Evolutionary conservation across 2,797 vertebrate species (phyloP), one percentile per base, ranked within the genome.

Genomic region (Danionella dracula): DNA sequence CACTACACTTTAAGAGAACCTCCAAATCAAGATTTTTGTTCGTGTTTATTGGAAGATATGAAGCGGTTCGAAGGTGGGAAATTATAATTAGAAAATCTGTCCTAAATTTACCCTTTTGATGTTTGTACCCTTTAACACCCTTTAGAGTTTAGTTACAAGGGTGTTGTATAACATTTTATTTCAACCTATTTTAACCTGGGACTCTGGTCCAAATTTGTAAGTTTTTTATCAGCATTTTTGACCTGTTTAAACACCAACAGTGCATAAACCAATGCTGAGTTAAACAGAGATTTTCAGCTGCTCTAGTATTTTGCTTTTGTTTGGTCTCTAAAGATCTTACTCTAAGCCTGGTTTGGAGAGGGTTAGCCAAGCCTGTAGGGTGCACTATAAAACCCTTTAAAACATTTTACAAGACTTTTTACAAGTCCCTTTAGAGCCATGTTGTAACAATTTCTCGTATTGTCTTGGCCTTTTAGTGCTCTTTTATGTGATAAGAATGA

Each of bases 391-490:
- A 66, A 57, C 68, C 74, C 71, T 69, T 71, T 81, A 76, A 85
- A 81, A 81, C 1, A 27, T 70, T 83, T 83, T 78, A 81, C 78
- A 70, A 79, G 76, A 66, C 63, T 64, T 76, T 85, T 86, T 83
- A 85, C 79, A 83, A 76, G 79, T 63, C 60, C 51, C 74, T 80
- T 75, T 75, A 83, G 59, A 69, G 65, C 67, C 68, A 57, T 71
- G 75, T 76, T 73, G 66, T 35, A 72, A 51, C 67, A 45, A 76
- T 66, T 55, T 70, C 29, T 32, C 68, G 66, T 74, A 76, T 82
- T 83, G 51, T 76, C 63, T 75, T 81, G 73, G 66, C 55, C 38
- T 50, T 53, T 10, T 61, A 20, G 21, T 61, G 68, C 29, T 20
- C 64, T 50, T 53, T 55, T 62, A 31, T 20, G 50, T 2, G 15